phyloP scores from a whole-genome alignment of 2,888 invertebrate species.

The Microctonus brassicae region DNA sequence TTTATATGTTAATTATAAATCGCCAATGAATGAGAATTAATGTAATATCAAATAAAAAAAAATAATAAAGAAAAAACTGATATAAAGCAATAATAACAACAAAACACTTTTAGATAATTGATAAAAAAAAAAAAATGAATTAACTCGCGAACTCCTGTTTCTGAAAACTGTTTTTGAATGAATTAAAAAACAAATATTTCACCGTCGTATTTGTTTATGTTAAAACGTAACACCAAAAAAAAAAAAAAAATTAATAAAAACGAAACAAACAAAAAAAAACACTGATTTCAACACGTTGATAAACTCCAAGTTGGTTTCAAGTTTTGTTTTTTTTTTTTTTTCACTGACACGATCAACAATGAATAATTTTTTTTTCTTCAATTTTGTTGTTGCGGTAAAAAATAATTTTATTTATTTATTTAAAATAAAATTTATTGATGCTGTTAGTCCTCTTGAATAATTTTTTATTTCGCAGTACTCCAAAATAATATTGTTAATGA shows the following conservation, averaged over 20 bases:
- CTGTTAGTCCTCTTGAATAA: not conserved
- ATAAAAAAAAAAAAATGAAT: not conserved
- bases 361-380: not conserved
- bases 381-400: not conserved
- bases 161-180: constrained; percentile 19
- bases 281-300: constrained; percentile 13
- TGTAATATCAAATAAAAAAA: not conserved
- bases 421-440: not conserved
- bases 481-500: not conserved
- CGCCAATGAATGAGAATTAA: not conserved
- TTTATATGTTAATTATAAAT: not conserved
- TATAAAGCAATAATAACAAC: not conserved
- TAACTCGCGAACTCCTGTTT: constrained; percentile 1
- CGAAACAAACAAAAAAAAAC: constrained; percentile 21
- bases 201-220: not conserved
- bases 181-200: not conserved
- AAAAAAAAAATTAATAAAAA: not conserved
- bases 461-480: not conserved
- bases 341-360: not conserved
- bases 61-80: constrained; percentile 5
- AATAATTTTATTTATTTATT: not conserved
- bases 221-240: constrained; percentile 17
- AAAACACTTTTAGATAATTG: constrained; percentile 10
- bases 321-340: no score
- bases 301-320: constrained; percentile 14